Percentiles rank a stretch among this genome's conserved stretches.
Conservation (phyloP, 1,140 invertebrate species). For the Tetranychus urticae region DNA sequence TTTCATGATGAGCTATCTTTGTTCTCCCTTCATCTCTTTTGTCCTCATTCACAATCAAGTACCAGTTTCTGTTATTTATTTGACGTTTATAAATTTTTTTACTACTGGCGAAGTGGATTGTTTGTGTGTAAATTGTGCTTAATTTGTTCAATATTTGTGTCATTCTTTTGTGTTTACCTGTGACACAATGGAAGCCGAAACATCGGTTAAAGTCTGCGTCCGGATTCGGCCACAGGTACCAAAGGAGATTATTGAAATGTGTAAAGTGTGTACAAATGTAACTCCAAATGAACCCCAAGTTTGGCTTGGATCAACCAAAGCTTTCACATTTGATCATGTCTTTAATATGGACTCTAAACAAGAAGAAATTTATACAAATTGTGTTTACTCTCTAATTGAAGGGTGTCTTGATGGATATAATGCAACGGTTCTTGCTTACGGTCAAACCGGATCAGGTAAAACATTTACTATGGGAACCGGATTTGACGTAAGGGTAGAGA, state of each 20-base stretch:
- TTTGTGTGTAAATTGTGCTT: too few species aligned
- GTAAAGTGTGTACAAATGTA: constrained; percentile 68
- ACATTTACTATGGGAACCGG: constrained; percentile 98
- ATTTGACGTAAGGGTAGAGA: constrained; percentile 40
- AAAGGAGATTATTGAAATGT: constrained; percentile 79
- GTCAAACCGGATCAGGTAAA: constrained; percentile 83
- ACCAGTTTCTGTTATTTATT: too few species aligned
- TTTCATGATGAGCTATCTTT: too few species aligned
- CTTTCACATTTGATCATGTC: constrained; percentile 91
- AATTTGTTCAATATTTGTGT: too few species aligned
- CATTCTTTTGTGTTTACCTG: too few species aligned
- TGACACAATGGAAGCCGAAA: neutral
- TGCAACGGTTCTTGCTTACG: constrained; percentile 85
- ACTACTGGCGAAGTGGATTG: too few species aligned
- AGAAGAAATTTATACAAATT: constrained; percentile 53
- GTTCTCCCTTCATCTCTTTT: too few species aligned
- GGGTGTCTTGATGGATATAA: constrained; percentile 78
- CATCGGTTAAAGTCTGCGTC: constrained; percentile 6
- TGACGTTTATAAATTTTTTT: too few species aligned
- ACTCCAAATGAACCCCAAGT: constrained; percentile 69
- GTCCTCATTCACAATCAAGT: too few species aligned
- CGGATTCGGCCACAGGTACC: constrained; percentile 77
- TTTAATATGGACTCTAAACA: constrained; percentile 48
- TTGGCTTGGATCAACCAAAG: constrained; percentile 70
- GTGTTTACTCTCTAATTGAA: constrained; percentile 58